phyloP scores from a whole-genome alignment of 2,888 invertebrate genomes.

The Amphipyra tragopoginis region DNA sequence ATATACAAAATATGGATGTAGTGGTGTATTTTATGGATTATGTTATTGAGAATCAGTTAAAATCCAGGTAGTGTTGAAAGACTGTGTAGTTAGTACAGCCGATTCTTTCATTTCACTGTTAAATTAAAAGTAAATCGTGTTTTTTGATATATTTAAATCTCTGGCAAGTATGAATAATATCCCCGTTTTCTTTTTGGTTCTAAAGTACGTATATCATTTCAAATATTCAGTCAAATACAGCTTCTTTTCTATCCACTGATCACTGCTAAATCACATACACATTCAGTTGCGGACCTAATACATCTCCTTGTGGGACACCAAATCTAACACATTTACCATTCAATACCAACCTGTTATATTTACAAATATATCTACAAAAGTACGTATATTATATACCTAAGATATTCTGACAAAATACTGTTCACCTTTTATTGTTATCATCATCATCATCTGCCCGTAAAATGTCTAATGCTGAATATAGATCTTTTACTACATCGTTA shows the following conservation, averaged over 20 bases:
- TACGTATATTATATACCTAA: neutral
- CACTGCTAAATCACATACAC: slow-evolving; percentile 60
- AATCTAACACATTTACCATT: slow-evolving; percentile 65
- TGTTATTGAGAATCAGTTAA: too few relatives aligned
- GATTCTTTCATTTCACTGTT: too few relatives aligned
- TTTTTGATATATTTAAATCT: too few relatives aligned
- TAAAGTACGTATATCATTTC: too few relatives aligned
- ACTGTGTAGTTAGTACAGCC: too few relatives aligned
- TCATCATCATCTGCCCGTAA: too few relatives aligned
- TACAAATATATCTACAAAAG: slow-evolving; percentile 41
- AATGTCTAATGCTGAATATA: neutral
- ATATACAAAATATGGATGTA: neutral
- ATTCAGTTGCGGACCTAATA: slow-evolving; percentile 64
- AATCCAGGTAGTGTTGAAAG: too few relatives aligned
- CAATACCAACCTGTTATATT: slow-evolving; percentile 46
- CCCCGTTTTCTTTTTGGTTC: too few relatives aligned
- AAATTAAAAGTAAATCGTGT: too few relatives aligned
- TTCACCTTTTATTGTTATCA: neutral
- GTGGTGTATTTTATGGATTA: too few relatives aligned
- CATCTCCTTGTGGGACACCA: slow-evolving; percentile 70
- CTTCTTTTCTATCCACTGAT: slow-evolving; percentile 53
- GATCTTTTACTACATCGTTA: too few relatives aligned
- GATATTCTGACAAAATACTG: slow-evolving; percentile 11
- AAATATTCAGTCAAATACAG: slow-evolving; percentile 53
- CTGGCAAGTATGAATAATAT: too few relatives aligned